Base-by-base conservation (phyloP, 2,888 invertebrate genomes). In the Cordilura impudica region DNA sequence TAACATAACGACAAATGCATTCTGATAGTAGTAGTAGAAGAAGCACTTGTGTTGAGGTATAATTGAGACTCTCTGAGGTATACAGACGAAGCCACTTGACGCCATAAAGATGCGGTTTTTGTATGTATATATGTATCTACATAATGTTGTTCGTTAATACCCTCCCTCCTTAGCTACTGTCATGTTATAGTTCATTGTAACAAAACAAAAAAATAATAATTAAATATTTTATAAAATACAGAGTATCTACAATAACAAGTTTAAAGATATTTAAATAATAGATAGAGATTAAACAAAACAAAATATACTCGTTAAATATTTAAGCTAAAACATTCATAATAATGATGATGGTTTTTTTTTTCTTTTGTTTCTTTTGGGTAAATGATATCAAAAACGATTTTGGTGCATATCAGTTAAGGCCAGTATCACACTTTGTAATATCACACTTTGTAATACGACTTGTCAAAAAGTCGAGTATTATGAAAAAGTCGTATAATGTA, bases 41-140 rank as follows among this genome's bases (percentile, higher is more conserved):
- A 35, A 26, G 26, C 26, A 26, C 4, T 26, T 35, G 16, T 43
- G 45, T 56, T 51, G 23, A 21, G 10, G 10, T 1, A 35, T 12
- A 35, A 35, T 35, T 12, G 35, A 12, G 12, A 35, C 12, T 35
- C 35, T 10, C 35, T 35, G 35, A 35, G 35, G 12, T 12, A 35
- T 12, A 35, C 12, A 35, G 35, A 12, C 35, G 4, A 35, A 63
- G 65, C 65, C 60, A 65, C 12, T 71, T 60, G 76, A 71, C 70
- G 65, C 76, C 70, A 65, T 71, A 53, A 65, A 71, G 6, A 10
- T 71, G 77, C 39, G 66, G 58, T 77, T 77, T 60, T 51, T 63
- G 31, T 21, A 18, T 16, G 12, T 14, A 12, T 23, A 19, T 35
- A 54, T 29, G 29, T 29, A 29, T 8, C 18, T 67, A 60, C 31